Percentiles rank a stretch among this genome's conserved stretches.
Evolutionary conservation across 1,140 invertebrate species (phyloP).

Genomic region (Oedothorax gibbosus): DNA sequence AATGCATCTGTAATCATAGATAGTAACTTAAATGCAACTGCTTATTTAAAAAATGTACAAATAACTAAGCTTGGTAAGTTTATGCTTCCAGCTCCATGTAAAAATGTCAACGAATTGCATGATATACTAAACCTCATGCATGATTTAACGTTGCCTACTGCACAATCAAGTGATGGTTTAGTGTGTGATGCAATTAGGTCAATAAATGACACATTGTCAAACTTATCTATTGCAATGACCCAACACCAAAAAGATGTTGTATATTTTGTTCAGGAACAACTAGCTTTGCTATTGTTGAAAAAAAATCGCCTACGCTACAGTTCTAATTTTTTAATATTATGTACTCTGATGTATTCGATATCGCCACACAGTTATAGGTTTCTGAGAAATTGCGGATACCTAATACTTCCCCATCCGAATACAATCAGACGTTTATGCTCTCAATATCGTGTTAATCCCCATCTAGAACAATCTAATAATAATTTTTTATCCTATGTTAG

Average conservation of each 20-base stretch:
- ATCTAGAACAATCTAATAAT: too few relatives aligned
- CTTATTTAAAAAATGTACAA: background rate
- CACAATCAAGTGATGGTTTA: too few relatives aligned
- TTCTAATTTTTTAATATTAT: background rate
- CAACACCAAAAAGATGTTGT: background rate
- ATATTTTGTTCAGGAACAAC: background rate
- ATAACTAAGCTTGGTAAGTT: background rate
- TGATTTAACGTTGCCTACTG: background rate
- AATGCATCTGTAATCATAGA: background rate
- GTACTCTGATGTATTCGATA: background rate
- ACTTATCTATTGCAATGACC: background rate
- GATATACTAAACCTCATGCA: background rate
- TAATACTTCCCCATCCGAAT: background rate
- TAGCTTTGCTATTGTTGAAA: background rate
- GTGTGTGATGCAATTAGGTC: background rate
- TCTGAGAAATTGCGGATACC: background rate
- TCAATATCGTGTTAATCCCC: background rate
- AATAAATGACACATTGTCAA: background rate
- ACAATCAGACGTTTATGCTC: background rate
- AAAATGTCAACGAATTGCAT: background rate
- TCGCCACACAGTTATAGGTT: background rate
- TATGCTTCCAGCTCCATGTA: background rate
- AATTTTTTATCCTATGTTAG: background rate
- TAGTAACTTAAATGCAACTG: background rate
- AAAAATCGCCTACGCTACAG: background rate